A percentile compares a stretch with the other conserved stretches of the same genome.
phyloP scores from a whole-genome alignment of 2,113 vertebrate species.

The Crotophaga sulcirostris region DNA sequence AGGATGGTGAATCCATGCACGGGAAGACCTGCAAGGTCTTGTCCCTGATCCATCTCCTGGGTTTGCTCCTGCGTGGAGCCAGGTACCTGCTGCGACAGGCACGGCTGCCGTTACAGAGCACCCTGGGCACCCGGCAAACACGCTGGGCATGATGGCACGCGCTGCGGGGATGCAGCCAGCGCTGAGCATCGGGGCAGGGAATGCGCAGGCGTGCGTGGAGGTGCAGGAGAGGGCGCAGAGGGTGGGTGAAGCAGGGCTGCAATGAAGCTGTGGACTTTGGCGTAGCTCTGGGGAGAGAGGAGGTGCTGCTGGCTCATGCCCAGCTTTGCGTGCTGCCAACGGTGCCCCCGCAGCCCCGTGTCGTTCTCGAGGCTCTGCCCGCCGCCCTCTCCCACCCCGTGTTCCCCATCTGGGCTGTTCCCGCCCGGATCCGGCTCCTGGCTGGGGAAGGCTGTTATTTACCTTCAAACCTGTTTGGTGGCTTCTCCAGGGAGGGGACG shows the following conservation, averaged over 20 bases:
- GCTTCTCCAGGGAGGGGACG: slow-evolving; percentile 31
- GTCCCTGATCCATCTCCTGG: slow-evolving; percentile 20
- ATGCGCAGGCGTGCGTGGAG: background rate
- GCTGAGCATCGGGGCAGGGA: background rate
- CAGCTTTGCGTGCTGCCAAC: rapidly evolving
- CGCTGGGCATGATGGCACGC: background rate
- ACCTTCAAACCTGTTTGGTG: slow-evolving; percentile 66
- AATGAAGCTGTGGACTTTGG: background rate
- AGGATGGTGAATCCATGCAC: background rate
- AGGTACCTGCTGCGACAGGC: slow-evolving; percentile 41
- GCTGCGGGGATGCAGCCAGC: background rate
- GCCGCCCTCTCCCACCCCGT: background rate
- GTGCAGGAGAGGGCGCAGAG: background rate
- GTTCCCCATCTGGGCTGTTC: background rate
- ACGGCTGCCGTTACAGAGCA: background rate
- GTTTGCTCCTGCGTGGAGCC: background rate
- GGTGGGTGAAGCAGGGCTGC: background rate
- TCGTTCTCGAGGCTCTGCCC: background rate
- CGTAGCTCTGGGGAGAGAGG: background rate
- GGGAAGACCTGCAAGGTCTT: slow-evolving; percentile 52
- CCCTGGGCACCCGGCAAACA: background rate
- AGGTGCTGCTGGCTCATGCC: background rate
- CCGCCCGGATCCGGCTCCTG: slow-evolving; percentile 35
- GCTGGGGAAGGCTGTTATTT: slow-evolving; percentile 29
- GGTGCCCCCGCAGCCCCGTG: rapidly evolving